phyloP scores from a whole-genome alignment of 2,113 vertebrate species.

The Bubo bubo region DNA sequence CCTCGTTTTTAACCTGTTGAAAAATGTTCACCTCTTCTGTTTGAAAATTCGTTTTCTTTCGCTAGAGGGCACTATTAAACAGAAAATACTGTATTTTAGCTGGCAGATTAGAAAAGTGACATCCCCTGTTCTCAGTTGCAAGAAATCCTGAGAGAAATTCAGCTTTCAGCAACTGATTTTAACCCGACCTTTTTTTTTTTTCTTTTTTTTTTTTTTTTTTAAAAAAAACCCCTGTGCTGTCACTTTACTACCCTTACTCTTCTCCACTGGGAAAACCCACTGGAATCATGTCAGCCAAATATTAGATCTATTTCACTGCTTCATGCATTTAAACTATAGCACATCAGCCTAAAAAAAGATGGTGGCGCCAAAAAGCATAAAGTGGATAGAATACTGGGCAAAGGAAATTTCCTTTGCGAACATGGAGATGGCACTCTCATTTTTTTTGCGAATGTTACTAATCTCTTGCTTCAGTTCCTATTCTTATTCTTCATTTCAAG shows the following conservation, averaged over 20 bases:
- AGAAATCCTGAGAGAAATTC: constrained; percentile 50
- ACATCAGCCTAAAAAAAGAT: not conserved
- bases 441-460: not conserved
- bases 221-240: not conserved
- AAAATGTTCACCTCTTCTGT: not conserved
- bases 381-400: not conserved
- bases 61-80: constrained; percentile 70
- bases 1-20: not conserved
- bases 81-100: constrained; percentile 47
- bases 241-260: not conserved
- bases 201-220: not conserved
- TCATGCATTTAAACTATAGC: not conserved
- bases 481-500: not conserved
- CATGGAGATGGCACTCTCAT: not conserved
- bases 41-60: not conserved
- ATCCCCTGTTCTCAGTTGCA: not conserved
- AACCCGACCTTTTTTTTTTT: constrained; percentile 31
- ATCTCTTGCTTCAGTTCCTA: not conserved
- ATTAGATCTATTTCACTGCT: not conserved
- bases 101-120: not conserved
- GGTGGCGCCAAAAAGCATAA: not conserved
- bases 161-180: constrained; percentile 62
- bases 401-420: not conserved
- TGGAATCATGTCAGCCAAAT: constrained; percentile 40
- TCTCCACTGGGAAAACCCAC: constrained; percentile 2